Evolutionary conservation across 2,888 invertebrate species (phyloP).

Genomic region (Sphaeridia pumilis): DNA sequence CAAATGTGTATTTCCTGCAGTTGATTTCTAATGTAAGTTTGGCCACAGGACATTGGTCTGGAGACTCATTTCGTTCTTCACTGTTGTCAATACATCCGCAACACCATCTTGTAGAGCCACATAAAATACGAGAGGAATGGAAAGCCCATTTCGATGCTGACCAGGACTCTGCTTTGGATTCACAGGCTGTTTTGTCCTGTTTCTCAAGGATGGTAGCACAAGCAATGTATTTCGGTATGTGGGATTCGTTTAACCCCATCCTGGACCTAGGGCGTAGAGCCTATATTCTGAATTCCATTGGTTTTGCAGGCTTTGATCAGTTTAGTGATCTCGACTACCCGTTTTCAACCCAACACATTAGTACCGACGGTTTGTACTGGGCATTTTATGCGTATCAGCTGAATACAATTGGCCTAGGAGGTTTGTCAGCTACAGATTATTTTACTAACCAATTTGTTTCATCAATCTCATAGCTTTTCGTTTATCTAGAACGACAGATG

Average conservation of each 20-base stretch:
- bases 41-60: constrained; percentile 66
- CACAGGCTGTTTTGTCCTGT: constrained; percentile 63
- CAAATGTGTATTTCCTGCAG: background rate
- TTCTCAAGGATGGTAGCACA: constrained; percentile 69
- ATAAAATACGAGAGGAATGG: constrained; percentile 34
- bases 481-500: constrained; percentile 12
- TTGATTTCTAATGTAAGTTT: background rate
- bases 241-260: background rate
- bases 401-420: constrained; percentile 51
- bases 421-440: constrained; percentile 15
- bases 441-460: background rate
- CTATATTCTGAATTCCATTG: background rate
- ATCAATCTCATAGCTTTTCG: background rate
- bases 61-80: constrained; percentile 64
- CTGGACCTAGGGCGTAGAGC: background rate
- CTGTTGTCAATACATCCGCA: constrained; percentile 60
- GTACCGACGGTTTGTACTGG: constrained; percentile 79
- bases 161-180: constrained; percentile 53
- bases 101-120: constrained; percentile 48
- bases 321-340: constrained; percentile 86
- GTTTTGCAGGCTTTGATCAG: constrained; percentile 60
- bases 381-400: constrained; percentile 83
- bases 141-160: constrained; percentile 40
- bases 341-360: constrained; percentile 69
- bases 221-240: constrained; percentile 67